Evolutionary conservation across 2,113 vertebrate species (phyloP).

Genomic region (Pseudorasbora parva): DNA sequence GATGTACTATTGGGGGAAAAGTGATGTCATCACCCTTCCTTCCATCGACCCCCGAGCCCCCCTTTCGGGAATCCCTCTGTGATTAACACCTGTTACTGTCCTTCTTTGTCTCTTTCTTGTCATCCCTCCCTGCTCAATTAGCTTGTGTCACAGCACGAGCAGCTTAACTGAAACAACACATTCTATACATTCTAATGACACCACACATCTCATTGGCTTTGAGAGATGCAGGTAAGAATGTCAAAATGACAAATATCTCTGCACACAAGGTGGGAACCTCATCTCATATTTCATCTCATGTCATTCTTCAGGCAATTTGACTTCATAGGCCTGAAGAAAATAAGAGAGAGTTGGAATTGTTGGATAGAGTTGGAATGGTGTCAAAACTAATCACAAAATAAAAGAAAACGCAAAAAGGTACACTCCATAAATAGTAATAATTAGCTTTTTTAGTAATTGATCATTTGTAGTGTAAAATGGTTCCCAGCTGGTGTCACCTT

Average conservation of each 20-base stretch:
- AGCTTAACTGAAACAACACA: constrained; percentile 23
- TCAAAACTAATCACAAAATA: not conserved
- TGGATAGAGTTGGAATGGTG: too few relatives aligned
- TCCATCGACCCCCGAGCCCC: constrained; percentile 43
- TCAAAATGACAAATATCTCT: not conserved
- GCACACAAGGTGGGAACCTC: constrained; percentile 9
- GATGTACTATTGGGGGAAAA: constrained; percentile 65
- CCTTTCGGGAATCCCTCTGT: constrained; percentile 72
- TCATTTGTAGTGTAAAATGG: not conserved
- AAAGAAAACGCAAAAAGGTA: not conserved
- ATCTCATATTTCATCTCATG: not conserved
- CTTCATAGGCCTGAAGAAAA: not conserved
- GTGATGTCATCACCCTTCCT: constrained; percentile 73
- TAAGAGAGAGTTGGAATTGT: not conserved
- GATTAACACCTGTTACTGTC: constrained; percentile 78
- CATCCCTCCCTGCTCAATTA: constrained; percentile 16
- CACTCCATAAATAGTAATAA: not conserved
- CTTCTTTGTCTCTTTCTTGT: constrained; percentile 49
- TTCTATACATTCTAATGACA: not conserved
- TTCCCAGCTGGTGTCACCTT: not conserved
- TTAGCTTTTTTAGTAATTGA: not conserved
- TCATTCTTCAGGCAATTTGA: not conserved
- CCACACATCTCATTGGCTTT: not conserved
- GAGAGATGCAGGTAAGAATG: not conserved
- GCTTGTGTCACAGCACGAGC: not conserved